Conservation (phyloP, 2,113 vertebrate species). For the Stegastes partitus region DNA sequence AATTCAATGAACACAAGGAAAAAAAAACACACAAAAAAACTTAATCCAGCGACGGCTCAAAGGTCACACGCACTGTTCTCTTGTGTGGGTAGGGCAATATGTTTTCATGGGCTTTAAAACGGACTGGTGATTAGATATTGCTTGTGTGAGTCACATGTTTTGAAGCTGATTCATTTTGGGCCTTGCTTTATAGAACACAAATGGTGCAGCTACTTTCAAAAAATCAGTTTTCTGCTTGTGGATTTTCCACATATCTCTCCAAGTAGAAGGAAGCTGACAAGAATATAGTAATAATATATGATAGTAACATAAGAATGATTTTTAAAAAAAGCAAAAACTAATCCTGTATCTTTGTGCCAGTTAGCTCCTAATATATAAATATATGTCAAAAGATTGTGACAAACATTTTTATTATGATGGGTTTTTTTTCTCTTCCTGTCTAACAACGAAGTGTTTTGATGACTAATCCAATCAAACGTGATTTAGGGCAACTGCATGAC, state of each 20-base stretch:
- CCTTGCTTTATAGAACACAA: slow-evolving; percentile 12
- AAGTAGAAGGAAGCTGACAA: not conserved
- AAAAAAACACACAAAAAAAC: slow-evolving; percentile 28
- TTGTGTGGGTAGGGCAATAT: slow-evolving; percentile 50
- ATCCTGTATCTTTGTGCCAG: too few species aligned
- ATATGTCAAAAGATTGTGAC: too few species aligned
- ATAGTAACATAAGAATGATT: too few species aligned
- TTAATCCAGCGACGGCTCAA: slow-evolving; percentile 62
- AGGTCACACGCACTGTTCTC: slow-evolving; percentile 59
- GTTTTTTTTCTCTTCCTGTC: not conserved
- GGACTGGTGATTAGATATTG: slow-evolving; percentile 60
- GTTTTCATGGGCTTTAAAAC: slow-evolving; percentile 55
- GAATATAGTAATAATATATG: not conserved
- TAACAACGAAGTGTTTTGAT: not conserved
- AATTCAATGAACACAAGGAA: slow-evolving; percentile 42
- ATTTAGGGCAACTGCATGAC: too few species aligned
- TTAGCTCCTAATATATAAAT: too few species aligned
- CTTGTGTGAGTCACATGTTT: slow-evolving; percentile 41
- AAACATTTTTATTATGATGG: too few species aligned
- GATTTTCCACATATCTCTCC: not conserved
- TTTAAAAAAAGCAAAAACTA: not conserved
- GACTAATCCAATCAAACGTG: not conserved
- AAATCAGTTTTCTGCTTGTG: not conserved
- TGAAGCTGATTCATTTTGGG: slow-evolving; percentile 13
- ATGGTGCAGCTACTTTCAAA: not conserved